Evolutionary conservation across 2,113 vertebrate species (phyloP).

Genomic region (Siniperca knerii): DNA sequence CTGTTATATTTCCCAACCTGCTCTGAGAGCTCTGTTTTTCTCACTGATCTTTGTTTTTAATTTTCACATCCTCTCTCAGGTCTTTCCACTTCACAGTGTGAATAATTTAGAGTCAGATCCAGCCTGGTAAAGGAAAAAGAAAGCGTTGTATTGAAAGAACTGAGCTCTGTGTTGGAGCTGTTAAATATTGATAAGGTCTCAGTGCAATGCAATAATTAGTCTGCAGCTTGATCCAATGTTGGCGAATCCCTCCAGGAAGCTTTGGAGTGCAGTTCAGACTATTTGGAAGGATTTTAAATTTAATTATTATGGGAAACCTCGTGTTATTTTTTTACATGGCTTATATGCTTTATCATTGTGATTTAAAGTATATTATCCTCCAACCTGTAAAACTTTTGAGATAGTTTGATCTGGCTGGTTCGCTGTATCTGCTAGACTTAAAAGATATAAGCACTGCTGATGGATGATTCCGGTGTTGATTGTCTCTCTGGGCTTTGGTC

Average conservation of each 20-base stretch:
- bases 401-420: neutral
- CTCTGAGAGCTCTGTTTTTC: constrained; percentile 11
- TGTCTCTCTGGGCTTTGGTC: constrained; percentile 50
- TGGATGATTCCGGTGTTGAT: constrained; percentile 38
- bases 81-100: constrained; percentile 65
- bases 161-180: constrained; percentile 49
- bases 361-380: neutral
- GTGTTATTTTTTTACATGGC: neutral
- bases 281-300: constrained; percentile 13
- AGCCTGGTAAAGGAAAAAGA: constrained; percentile 54
- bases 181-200: constrained; percentile 83
- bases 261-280: neutral
- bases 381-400: neutral
- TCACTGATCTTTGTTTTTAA: constrained; percentile 47
- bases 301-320: neutral
- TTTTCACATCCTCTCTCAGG: constrained; percentile 32
- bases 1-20: neutral
- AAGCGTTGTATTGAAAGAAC: constrained; percentile 66
- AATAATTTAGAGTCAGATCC: constrained; percentile 82
- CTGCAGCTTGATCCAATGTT: constrained; percentile 58
- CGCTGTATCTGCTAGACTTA: neutral
- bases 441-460: neutral
- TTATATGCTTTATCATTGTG: neutral
- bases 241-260: constrained; percentile 36
- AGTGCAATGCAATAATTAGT: constrained; percentile 74